These are phyloP conservation scores for Drosophila varians DNA, from an alignment of 1,140 invertebrate genomes.

Conservation along the genomic window DNA sequence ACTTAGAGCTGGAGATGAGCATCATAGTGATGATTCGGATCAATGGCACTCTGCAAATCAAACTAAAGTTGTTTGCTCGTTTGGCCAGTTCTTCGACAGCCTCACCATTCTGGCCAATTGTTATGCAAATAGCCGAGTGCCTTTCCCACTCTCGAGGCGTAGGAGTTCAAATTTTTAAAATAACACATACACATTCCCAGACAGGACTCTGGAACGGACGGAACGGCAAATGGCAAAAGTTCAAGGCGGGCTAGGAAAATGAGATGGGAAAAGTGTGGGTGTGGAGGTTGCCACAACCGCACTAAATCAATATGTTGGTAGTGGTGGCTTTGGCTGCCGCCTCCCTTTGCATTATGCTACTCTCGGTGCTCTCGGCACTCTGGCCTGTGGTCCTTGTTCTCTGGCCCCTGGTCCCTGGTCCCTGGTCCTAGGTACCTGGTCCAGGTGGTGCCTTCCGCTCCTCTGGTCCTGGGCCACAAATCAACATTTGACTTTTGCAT, in stretches of 20 bases:
- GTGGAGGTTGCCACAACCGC: slow-evolving; percentile 31
- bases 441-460: not conserved
- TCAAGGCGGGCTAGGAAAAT: slow-evolving; percentile 6
- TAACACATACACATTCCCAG: slow-evolving; percentile 33
- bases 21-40: slow-evolving; percentile 32
- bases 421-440: slow-evolving; percentile 15
- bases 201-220: not conserved
- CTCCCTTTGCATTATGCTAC: slow-evolving; percentile 21
- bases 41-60: slow-evolving; percentile 48
- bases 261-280: slow-evolving; percentile 8
- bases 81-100: slow-evolving; percentile 11
- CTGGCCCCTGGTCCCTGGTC: not conserved
- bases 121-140: slow-evolving; percentile 75
- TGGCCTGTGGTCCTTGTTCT: not conserved
- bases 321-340: slow-evolving; percentile 11
- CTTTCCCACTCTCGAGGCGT: slow-evolving; percentile 49
- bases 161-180: slow-evolving; percentile 64
- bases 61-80: slow-evolving; percentile 57
- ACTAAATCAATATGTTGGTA: slow-evolving; percentile 71
- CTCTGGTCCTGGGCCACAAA: slow-evolving; percentile 53
- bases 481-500: slow-evolving; percentile 82
- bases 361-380: not conserved
- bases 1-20: slow-evolving; percentile 34
- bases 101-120: slow-evolving; percentile 53
- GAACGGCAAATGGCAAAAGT: slow-evolving; percentile 31